Evolutionary conservation across 2,113 vertebrate genomes (phyloP).

Genomic region (Odontesthes bonariensis): DNA sequence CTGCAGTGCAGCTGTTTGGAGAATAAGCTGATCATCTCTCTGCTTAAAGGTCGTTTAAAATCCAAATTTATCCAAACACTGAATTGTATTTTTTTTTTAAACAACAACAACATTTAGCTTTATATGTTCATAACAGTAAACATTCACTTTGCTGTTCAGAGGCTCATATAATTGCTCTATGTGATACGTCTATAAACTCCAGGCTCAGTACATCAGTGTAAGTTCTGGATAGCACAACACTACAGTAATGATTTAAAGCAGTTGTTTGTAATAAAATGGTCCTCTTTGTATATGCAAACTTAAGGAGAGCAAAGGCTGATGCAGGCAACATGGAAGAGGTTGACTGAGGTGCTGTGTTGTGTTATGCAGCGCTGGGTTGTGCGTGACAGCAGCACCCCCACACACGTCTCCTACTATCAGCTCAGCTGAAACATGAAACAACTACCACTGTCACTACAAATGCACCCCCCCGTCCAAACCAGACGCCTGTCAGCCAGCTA

Average conservation of each 20-base stretch:
- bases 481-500: slow-evolving; percentile 81
- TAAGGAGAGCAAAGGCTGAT: slow-evolving; percentile 20
- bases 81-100: too few relatives aligned
- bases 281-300: slow-evolving; percentile 21
- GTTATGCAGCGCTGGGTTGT: slow-evolving; percentile 4
- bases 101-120: too few relatives aligned
- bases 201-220: slow-evolving; percentile 8
- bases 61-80: neutral
- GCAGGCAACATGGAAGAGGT: slow-evolving; percentile 23
- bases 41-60: too few relatives aligned
- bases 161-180: slow-evolving; percentile 14
- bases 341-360: slow-evolving; percentile 39
- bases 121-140: neutral
- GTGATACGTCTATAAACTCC: slow-evolving; percentile 2
- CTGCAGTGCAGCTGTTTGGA: neutral
- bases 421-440: slow-evolving; percentile 67
- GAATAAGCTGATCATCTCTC: neutral
- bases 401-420: slow-evolving; percentile 57
- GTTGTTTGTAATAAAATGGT: neutral
- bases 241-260: slow-evolving; percentile 6
- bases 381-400: slow-evolving; percentile 50
- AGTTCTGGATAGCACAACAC: slow-evolving; percentile 8
- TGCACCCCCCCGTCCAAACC: slow-evolving; percentile 55
- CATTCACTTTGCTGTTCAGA: slow-evolving; percentile 4
- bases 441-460: slow-evolving; percentile 72